Percentiles rank a stretch among this genome's conserved stretches.
phyloP scores from a whole-genome alignment of 2,888 invertebrate genomes.

The Phengaris arion region DNA sequence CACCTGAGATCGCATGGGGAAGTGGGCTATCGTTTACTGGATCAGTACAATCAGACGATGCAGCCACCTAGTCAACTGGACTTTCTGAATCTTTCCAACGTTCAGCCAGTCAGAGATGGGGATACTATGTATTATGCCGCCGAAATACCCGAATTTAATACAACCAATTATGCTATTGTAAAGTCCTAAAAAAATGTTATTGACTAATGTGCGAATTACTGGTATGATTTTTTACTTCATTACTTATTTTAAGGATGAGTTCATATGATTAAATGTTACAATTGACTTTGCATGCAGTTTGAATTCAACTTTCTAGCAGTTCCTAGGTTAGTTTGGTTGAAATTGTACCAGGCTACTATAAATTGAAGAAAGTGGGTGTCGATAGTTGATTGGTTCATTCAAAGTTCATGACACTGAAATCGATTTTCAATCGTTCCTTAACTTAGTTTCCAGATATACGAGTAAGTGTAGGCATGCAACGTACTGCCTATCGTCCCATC shows the following conservation, averaged over 20 bases:
- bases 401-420: background rate
- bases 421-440: background rate
- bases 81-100: slow-evolving; percentile 59
- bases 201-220: background rate
- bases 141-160: slow-evolving; percentile 40
- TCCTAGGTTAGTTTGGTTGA: background rate
- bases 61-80: slow-evolving; percentile 52
- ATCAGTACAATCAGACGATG: slow-evolving; percentile 51
- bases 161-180: background rate
- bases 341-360: background rate
- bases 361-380: background rate
- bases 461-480: too few relatives aligned
- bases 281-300: background rate
- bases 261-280: too few relatives aligned
- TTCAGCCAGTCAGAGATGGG: slow-evolving; percentile 63
- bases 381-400: background rate
- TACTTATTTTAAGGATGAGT: too few relatives aligned
- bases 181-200: background rate
- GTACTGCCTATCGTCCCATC: too few relatives aligned
- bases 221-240: too few relatives aligned
- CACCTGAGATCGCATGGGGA: slow-evolving; percentile 69
- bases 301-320: background rate
- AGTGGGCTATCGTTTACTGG: slow-evolving; percentile 45
- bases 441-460: too few relatives aligned
- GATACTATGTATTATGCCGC: slow-evolving; percentile 68